Percentiles rank a stretch among this genome's conserved stretches.
These are phyloP conservation scores for Delphinus delphis DNA, from an alignment of 2,113 vertebrate genomes.

Conservation along the genomic window DNA sequence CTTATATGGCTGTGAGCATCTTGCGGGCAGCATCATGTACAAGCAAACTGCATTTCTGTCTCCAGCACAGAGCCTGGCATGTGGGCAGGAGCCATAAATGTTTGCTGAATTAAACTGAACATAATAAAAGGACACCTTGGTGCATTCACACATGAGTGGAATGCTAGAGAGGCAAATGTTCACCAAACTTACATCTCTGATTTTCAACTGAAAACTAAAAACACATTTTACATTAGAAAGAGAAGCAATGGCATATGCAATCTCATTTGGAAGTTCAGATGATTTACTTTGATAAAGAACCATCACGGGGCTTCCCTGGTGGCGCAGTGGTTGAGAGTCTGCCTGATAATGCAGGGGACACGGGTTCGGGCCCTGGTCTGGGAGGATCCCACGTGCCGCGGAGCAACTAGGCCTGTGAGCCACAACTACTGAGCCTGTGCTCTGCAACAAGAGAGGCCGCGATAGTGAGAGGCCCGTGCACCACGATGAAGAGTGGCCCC, in stretches of 20 bases:
- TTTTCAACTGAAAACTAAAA: conserved; percentile 1
- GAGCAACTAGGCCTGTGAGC: no score
- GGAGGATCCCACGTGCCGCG: no score
- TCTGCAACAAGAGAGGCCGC: no score
- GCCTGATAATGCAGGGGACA: no score
- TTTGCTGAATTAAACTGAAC: background rate
- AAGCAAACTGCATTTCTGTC: background rate
- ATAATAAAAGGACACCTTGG: conserved; percentile 3
- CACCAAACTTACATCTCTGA: background rate
- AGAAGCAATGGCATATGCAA: background rate
- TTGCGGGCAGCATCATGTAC: background rate
- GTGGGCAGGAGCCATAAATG: background rate
- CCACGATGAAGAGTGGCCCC: no score
- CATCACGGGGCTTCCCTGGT: no score
- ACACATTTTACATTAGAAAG: background rate
- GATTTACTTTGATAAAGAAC: background rate
- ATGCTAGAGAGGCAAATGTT: background rate
- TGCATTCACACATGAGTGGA: background rate
- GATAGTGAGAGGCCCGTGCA: no score
- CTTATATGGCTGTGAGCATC: background rate
- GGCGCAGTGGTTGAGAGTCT: no score
- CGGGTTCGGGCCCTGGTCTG: no score
- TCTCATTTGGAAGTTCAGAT: background rate
- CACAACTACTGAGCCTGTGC: no score
- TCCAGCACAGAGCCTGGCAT: background rate